A percentile compares a stretch with the other conserved stretches of the same genome.
Conservation (phyloP, 2,797 vertebrate genomes). For the Acropternis orthonyx region DNA sequence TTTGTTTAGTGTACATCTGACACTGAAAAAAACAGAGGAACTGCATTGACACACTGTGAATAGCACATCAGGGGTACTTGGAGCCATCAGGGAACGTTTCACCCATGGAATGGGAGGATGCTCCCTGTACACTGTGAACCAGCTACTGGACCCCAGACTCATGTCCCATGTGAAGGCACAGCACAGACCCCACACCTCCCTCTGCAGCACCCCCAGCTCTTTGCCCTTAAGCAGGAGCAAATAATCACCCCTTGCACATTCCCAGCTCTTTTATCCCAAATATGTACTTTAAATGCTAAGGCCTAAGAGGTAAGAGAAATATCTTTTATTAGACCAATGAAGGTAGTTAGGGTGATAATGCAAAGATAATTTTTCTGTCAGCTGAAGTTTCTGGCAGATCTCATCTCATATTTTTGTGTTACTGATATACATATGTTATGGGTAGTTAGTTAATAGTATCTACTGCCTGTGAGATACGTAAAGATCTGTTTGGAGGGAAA, state of each 20-base stretch:
- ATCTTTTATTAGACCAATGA: not conserved
- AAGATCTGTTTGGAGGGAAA: not conserved
- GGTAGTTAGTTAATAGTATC: not conserved
- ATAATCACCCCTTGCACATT: not conserved
- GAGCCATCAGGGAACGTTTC: not conserved
- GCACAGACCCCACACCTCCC: not conserved
- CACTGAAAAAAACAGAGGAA: not conserved
- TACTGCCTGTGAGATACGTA: not conserved
- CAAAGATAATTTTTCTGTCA: not conserved
- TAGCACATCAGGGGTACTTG: not conserved
- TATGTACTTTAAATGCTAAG: not conserved
- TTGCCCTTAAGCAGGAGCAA: not conserved
- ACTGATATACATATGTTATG: not conserved
- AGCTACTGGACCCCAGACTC: not conserved
- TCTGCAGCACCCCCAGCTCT: not conserved
- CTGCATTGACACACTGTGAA: not conserved
- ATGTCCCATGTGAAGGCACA: not conserved
- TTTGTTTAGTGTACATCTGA: not conserved
- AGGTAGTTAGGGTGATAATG: not conserved
- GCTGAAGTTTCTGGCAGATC: not conserved
- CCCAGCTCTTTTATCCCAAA: not conserved
- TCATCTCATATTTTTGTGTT: not conserved
- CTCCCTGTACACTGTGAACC: not conserved
- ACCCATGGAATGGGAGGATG: not conserved
- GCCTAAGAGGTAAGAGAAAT: not conserved